Base-by-base conservation (phyloP, 2,888 invertebrate species). In the Cyaniris semiargus region DNA sequence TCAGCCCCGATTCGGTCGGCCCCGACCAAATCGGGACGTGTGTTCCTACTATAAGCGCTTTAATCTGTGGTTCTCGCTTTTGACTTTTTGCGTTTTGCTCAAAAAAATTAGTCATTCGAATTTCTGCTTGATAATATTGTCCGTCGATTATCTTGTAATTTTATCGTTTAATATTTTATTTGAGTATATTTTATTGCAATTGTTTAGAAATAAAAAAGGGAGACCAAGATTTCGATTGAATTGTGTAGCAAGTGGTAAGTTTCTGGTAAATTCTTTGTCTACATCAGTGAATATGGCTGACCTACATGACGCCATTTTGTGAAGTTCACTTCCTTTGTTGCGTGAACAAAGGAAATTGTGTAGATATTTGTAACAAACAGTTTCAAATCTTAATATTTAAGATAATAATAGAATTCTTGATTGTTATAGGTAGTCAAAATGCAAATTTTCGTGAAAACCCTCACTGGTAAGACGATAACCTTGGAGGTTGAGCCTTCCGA, bases 381-480 rank as follows among this genome's bases (percentile, higher is more conserved):
- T 15, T 66, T 27, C 27, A 15, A 66, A 15, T 66, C 15, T 66
- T 1, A 27, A 66, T 66, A 27, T 18, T 38, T 21, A 78, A 79
- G 77, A 75, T 58, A 78, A 76, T 31, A 76, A 72, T 76, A 18
- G 38, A 23, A 27, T 18, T 74, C 23, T 76, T 44, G 13, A 53
- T 79, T 81, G 78, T 82, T 81, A 44, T 80, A 82, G 82, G 79
- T 78, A 78, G 66, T 76, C 77, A 82, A 78, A 74, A 83, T 83
- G 82, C 83, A 83, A 79, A 83, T 83, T 77, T 83, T 83, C 77
- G 83, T 83, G 76, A 85, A 83, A 76, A 87, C 87, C 38, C 81
- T 87, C 75, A 87, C 86, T 23, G 87, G 87, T 44, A 87, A 87
- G 80, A 87, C 86, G 8, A 87, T 87, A 7, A 85, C 85, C 7